Evolutionary conservation across 2,888 invertebrate species (phyloP), one percentile per base, ranked within the genome.

Genomic region (Drosophila macrospina): DNA sequence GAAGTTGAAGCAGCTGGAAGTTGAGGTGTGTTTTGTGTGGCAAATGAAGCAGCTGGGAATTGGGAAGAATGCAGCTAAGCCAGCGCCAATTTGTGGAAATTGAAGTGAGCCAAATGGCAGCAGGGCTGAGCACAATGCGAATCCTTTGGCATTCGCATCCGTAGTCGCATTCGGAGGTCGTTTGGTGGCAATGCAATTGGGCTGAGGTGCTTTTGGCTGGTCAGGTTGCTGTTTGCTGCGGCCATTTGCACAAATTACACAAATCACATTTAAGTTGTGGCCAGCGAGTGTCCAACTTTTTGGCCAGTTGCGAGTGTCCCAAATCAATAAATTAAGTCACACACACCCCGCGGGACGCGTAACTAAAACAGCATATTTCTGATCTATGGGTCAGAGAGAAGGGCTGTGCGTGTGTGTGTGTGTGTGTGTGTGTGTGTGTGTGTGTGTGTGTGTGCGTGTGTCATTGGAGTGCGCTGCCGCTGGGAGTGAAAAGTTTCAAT

Each of bases 401-500:
- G 36, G 16, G 2, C 10, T 20, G 2, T 30, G 7, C 20, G 16
- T 47, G 24, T 13, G 15, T 51, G 15, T 24, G n/a, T 24, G 10
- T 50, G 6, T 26, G 13, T 10, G 4, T 34, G 6, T 26, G 39
- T 13, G 10, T 30, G 7, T 30, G 16, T 15, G 16, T 55, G n/a
- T n/a, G n/a, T n/a, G n/a, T n/a, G n/a, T n/a, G 36, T 16, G 26
- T 10, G 42, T 26, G 26, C 26, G 11, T 45, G 16, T 39, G 45
- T 45, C 26, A 47, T 47, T 56, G 16, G 56, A 45, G 69, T 47
- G 60, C 20, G 8, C 8, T 54, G 37, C 65, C 77, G n/a, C 45
- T 62, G 80, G 71, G 74, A 74, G 55, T 42, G 37, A 11, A 79
- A 80, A 80, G 62, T 80, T 80, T 75, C 64, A 69, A 72, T 68